phyloP scores from a whole-genome alignment of 2,888 invertebrate genomes.

The Plutella xylostella region DNA sequence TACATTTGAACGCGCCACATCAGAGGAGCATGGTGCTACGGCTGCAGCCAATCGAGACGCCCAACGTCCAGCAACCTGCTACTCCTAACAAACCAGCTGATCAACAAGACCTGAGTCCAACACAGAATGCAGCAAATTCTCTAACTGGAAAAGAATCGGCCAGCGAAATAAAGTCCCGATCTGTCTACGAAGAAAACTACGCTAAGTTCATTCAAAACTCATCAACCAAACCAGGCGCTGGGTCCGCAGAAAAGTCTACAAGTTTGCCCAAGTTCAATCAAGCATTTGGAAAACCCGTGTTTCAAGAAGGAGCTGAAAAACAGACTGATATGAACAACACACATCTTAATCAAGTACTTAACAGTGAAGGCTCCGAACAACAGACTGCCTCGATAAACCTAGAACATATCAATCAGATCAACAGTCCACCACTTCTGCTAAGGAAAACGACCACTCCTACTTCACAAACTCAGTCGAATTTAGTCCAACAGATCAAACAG shows the following conservation, averaged over 20 bases:
- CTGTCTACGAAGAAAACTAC: slow-evolving; percentile 67
- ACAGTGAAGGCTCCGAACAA: slow-evolving; percentile 35
- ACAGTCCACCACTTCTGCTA: slow-evolving; percentile 48
- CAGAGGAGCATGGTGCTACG: slow-evolving; percentile 65
- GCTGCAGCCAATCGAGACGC: slow-evolving; percentile 53
- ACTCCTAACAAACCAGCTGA: slow-evolving; percentile 31
- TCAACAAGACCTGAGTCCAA: slow-evolving; percentile 30
- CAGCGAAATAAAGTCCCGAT: slow-evolving; percentile 62
- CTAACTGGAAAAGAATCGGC: slow-evolving; percentile 33
- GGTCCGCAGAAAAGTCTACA: slow-evolving; percentile 50
- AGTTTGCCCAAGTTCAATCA: slow-evolving; percentile 82
- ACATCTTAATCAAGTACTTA: slow-evolving; percentile 28
- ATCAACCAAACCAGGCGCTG: slow-evolving; percentile 32
- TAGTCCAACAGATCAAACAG: slow-evolving; percentile 62
- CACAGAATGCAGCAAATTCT: slow-evolving; percentile 24
- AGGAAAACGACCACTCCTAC: slow-evolving; percentile 41
- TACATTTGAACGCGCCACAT: slow-evolving; percentile 65
- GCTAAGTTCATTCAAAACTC: slow-evolving; percentile 65
- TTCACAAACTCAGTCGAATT: slow-evolving; percentile 40
- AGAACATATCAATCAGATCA: slow-evolving; percentile 46
- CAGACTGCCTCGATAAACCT: slow-evolving; percentile 36
- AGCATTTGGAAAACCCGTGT: slow-evolving; percentile 81
- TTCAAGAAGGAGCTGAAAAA: slow-evolving; percentile 53
- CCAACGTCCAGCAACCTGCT: slow-evolving; percentile 29
- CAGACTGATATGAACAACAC: slow-evolving; percentile 34